A percentile compares a stretch with the other conserved stretches of the same genome.
Conservation (phyloP, 1,140 invertebrate species). For the Drosophila baimaii region DNA sequence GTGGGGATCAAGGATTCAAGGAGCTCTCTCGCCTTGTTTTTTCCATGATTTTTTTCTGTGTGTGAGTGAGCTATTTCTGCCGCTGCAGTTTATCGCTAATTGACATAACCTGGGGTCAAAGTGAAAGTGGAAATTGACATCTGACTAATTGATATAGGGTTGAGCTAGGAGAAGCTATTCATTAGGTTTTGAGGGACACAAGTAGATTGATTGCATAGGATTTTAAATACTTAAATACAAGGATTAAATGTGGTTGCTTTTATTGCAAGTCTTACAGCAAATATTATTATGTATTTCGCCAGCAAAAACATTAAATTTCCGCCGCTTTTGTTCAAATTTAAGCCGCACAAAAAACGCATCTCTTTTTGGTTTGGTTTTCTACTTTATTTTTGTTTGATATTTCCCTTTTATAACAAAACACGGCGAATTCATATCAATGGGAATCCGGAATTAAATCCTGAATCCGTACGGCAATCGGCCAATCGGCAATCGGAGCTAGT, state of each 20-base stretch:
- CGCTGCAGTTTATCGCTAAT: slow-evolving; percentile 43
- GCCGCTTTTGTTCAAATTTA: background rate
- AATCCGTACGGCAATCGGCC: slow-evolving; percentile 7
- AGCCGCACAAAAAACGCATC: background rate
- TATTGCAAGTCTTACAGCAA: background rate
- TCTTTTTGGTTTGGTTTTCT: background rate
- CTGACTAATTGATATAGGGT: slow-evolving; percentile 55
- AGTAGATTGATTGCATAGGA: too few relatives aligned
- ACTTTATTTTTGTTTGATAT: slow-evolving; percentile 10
- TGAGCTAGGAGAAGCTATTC: slow-evolving; percentile 23
- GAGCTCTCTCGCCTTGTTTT: slow-evolving; percentile 1
- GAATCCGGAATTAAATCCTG: slow-evolving; percentile 35
- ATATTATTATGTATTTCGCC: background rate
- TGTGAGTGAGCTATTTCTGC: slow-evolving; percentile 7
- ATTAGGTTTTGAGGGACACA: background rate
- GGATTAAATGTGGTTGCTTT: too few relatives aligned
- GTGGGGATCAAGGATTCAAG: slow-evolving; percentile 26
- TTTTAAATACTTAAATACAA: too few relatives aligned
- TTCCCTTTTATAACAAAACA: slow-evolving; percentile 43
- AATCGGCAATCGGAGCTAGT: slow-evolving; percentile 29
- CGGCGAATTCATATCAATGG: slow-evolving; percentile 22
- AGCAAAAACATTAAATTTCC: background rate
- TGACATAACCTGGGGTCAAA: slow-evolving; percentile 35
- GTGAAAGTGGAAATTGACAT: slow-evolving; percentile 23
- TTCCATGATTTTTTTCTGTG: background rate